phyloP scores from a whole-genome alignment of 2,888 invertebrate genomes.

The Nemurella pictetii region DNA sequence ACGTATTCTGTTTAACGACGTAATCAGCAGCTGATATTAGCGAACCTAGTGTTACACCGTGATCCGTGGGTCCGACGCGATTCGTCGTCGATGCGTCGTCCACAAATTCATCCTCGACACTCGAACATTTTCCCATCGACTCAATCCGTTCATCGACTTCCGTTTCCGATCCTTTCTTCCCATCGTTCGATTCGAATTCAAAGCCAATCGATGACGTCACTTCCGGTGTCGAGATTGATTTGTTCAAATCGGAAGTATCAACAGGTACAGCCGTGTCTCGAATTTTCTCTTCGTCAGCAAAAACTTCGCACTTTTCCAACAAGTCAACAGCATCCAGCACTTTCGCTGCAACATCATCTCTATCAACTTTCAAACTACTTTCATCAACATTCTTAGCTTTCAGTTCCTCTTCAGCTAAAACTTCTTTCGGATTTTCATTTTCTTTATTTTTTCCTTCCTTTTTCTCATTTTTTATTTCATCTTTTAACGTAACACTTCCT shows the following conservation, averaged over 20 bases:
- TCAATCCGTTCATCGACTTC: background rate
- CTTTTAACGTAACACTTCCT: background rate
- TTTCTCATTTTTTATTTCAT: background rate
- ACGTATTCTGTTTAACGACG: background rate
- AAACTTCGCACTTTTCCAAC: background rate
- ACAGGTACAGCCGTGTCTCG: background rate
- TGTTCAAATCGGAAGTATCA: background rate
- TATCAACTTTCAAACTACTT: background rate
- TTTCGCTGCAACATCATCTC: background rate
- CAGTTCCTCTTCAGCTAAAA: background rate
- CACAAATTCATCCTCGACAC: no score
- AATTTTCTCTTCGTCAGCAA: background rate
- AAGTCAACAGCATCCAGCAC: background rate
- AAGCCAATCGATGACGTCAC: background rate
- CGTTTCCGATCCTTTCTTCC: background rate
- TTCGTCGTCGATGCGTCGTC: background rate
- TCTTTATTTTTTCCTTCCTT: background rate
- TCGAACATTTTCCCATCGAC: background rate
- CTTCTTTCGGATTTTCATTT: background rate
- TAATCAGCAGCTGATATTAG: no score
- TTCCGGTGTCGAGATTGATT: background rate
- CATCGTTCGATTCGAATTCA: background rate
- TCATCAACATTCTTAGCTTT: background rate
- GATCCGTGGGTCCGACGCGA: no score
- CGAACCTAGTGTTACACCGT: no score